Percentiles rank a stretch among this genome's conserved stretches.
phyloP scores from a whole-genome alignment of 2,797 vertebrate genomes.

The Phylloscopus collybita region DNA sequence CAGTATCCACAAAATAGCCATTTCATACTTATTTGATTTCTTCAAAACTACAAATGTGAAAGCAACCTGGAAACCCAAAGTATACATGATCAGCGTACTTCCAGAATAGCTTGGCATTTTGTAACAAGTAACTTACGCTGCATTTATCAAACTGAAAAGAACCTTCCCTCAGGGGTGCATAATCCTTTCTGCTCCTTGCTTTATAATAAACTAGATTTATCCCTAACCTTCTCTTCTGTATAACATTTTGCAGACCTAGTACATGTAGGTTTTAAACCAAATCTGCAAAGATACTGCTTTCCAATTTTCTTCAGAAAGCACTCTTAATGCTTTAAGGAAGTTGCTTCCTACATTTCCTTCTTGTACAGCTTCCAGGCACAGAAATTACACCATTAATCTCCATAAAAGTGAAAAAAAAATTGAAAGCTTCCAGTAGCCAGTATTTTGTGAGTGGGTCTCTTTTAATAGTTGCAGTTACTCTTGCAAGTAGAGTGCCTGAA shows the following conservation, averaged over 20 bases:
- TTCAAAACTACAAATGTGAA: neutral
- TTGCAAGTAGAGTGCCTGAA: neutral
- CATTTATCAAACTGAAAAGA: constrained; percentile 45
- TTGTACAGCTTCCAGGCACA: neutral
- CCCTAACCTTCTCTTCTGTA: neutral
- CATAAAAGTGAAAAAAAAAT: neutral
- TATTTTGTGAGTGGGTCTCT: neutral
- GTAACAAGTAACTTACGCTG: neutral
- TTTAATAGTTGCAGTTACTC: neutral
- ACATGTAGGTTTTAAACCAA: constrained; percentile 17
- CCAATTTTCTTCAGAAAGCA: constrained; percentile 5
- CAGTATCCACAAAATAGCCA: neutral
- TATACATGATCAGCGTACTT: neutral
- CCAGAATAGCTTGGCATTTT: constrained; percentile 33
- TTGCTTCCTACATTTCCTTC: neutral
- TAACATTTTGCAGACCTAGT: constrained; percentile 8
- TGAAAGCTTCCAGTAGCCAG: neutral
- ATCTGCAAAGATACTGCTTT: neutral
- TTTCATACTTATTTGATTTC: neutral
- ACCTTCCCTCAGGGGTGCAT: constrained; percentile 7
- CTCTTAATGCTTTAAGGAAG: neutral
- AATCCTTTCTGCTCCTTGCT: constrained; percentile 21
- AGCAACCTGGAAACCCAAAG: neutral
- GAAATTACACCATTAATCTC: neutral
- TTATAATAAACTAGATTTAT: constrained; percentile 44